Base-by-base conservation (phyloP, 2,113 vertebrate species). In the Prochilodus magdalenae region DNA sequence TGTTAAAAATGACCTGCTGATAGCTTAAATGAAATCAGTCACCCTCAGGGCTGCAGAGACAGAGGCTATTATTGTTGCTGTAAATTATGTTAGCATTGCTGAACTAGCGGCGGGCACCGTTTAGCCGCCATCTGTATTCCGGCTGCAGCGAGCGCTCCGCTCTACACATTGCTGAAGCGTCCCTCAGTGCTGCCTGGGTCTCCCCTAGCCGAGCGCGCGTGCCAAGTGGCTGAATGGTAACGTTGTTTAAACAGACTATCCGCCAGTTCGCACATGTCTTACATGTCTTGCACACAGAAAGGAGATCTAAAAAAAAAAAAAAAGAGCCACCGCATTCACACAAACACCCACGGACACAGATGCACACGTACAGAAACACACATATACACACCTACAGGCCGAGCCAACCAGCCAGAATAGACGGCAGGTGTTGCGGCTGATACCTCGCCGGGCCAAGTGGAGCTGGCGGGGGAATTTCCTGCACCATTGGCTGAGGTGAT, bases 11-110 rank as follows among this genome's bases (percentile, higher is more conserved):
- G 73, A 77, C 81, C 85, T 22, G 69, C 67, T 83, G 79, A 86
- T 77, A 66, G 63, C 26, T 73, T 86, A 69, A 80, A 86, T 86
- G 73, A 70, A 77, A 86, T 86, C 73, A 80, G 76, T 86, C 57
- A 62, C 78, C 78, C 78, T 62, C 30, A 67, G 81, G 81, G 81
- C 74, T 26, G 73, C 20, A 40, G 60, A 66, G 29, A 81, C 70
- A 49, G 67, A 27, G 29, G 53, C 74, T 70, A 73, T 83, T 86
- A 86, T 86, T 81, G 69, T 78, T 83, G 78, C 62, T 59, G 81
- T 81, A 86, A 83, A 83, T 83, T 69, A 83, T 59, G 63, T 86
- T 86, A 86, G 67, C 66, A 77, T 83, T 69, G 73, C 53, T 83
- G 60, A 80, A 83, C 78, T 83, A 86, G 84, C 81, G 72, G 72